Base-by-base conservation (phyloP, 2,888 invertebrate genomes). In the Ochropleura plecta region DNA sequence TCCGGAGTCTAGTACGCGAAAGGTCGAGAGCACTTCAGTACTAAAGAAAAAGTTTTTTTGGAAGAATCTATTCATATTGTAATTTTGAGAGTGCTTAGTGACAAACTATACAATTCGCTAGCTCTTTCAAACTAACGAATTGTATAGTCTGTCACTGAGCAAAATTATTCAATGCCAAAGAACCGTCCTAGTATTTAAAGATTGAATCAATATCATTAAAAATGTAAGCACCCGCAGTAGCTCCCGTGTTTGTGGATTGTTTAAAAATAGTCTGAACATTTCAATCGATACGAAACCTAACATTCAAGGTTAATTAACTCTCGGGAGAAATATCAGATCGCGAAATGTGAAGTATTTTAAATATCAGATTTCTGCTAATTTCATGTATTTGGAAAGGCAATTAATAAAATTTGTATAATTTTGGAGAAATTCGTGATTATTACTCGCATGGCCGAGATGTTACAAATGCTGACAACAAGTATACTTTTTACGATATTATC, bases 261-360 rank as follows among this genome's bases (percentile, higher is more conserved):
- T 79, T 74, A 70, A 83, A 81, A 74, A 71, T 83, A 80, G 53
- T 59, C 49, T 49, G 30, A 70, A 75, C 44, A 79, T 71, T 76
- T 55, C 1, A 71, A 82, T 80, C 66, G 42, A 80, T 75, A 59
- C 12, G 12, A 59, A 55, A 20, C 42, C 74, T 48, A 53, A 82
- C 42, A 63, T 30, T 83, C 70, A 73, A 83, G 74, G 74, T 64
- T 53, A 83, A 79, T 68, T 73, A 63, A 64, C 20, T 64, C 46
- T 16, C 49, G 9, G 18, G 67, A 70, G 63, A 42, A 46, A 79
- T 60, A 14, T 51, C n/a, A 55, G 14, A 44, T 55, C n/a, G 57
- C 62, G 20, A 67, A 83, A 59, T 30, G 18, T 55, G 59, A 5
- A 72, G 48, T 18, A 51, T 60, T 65, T 62, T 18, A 66, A 69